A percentile compares a stretch with the other conserved stretches of the same genome.
Evolutionary conservation across 1,140 invertebrate genomes (phyloP).

Genomic region (Lycorma delicatula): DNA sequence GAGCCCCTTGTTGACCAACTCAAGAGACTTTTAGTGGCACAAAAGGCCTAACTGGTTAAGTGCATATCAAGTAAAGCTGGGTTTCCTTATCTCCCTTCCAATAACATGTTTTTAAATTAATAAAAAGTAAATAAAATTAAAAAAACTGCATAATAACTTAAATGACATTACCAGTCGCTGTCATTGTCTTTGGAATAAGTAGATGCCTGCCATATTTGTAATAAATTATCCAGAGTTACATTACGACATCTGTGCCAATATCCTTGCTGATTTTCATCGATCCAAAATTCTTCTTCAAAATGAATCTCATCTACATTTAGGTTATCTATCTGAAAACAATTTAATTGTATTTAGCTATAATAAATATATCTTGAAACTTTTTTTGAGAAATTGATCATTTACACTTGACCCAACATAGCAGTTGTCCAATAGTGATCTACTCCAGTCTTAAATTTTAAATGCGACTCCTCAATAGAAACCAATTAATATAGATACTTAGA

Average conservation of each 20-base stretch:
- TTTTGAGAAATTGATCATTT: neutral
- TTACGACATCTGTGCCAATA: neutral
- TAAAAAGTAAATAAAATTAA: too few species aligned
- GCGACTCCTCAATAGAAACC: neutral
- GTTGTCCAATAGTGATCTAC: neutral
- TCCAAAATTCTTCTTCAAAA: neutral
- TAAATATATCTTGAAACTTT: neutral
- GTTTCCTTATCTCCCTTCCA: too few species aligned
- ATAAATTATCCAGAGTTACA: neutral
- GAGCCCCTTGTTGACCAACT: too few species aligned
- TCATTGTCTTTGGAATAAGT: neutral
- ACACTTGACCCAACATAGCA: neutral
- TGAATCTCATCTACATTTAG: neutral
- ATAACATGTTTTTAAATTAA: too few species aligned
- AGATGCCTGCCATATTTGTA: neutral
- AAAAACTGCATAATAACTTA: too few species aligned
- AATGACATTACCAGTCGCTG: too few species aligned
- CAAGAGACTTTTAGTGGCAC: too few species aligned
- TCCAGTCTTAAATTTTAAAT: neutral
- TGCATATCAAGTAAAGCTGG: too few species aligned
- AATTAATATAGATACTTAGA: neutral
- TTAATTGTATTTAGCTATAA: neutral
- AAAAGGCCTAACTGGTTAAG: too few species aligned
- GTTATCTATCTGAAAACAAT: neutral
- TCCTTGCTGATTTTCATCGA: neutral